Evolutionary conservation across 2,113 vertebrate genomes (phyloP), one percentile per base, ranked within the genome.

Genomic region (Hypanus sabinus): DNA sequence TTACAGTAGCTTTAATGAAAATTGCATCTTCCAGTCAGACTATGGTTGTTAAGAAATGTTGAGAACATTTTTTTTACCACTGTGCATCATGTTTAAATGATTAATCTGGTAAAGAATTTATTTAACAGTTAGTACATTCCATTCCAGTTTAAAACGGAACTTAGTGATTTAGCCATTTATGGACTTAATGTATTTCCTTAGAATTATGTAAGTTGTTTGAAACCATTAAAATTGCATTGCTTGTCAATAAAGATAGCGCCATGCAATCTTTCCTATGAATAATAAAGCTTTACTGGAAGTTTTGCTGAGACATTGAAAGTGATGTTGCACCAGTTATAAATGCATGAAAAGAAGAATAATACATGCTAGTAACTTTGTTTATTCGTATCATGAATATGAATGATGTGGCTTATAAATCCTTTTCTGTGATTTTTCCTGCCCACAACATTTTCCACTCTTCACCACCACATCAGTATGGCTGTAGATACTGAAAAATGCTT

Each of bases 171-270:
- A 73, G 91, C 20, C 70, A 30, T 55, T 73, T 93, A 93, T 73
- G 36, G 38, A 46, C 38, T 92, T 70, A 27, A 55, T 73, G 91
- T 65, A 90, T 93, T 93, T 73, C 91, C 70, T 55, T 73, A 70
- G 65, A 55, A 73, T 93, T 93, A 46, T 70, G 36, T 18, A 93
- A 73, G 70, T 93, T 93, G 68, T 73, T 33, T 93, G 70, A 93
- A 93, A 75, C 68, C 91, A 93, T 93, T 93, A 93, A 75, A 73
- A 93, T 91, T 93, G 91, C 24, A 46, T 88, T 90, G 85, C 30
- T 73, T 22, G 10, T 73, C 91, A 73, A 73, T 93, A 73, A 93
- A 75, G 70, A 46, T 93, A 75, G 91, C 5, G 60, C 70, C 38
- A 73, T 55, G 38, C 55, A 73, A 93, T 93, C 65, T 73, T 93